Base-by-base conservation (phyloP, 2,888 invertebrate species). In the Eupithecia centaureata region DNA sequence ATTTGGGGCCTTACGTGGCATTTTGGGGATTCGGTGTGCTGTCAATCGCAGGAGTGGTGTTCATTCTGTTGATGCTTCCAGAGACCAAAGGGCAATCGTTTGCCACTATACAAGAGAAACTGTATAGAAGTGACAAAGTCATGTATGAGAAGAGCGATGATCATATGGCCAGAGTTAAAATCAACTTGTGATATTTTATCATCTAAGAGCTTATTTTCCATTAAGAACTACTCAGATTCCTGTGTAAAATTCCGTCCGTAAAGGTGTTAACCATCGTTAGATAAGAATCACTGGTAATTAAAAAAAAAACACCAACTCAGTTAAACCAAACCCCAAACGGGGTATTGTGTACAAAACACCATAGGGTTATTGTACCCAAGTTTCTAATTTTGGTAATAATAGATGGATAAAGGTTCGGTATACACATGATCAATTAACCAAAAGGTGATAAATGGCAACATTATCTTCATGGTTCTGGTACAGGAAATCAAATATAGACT, bases 51-150 rank as follows among this genome's bases (percentile, higher is more conserved):
- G 94, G 94, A 28, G 94, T 94, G 18, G 76, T 94, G 71, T 94
- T 94, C 77, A 94, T 94, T 76, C 78, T 91, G 70, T 70, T 90
- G 54, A 81, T 94, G 71, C 88, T 95, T 2, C 95, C 95, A 4
- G 95, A 95, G 82, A 95, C 95, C 0, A 95, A 94, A 75, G 95
- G 94, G 0, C 95, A 95, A 75, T 94, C 94, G 1, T 92, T 95
- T 66, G 94, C 94, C 22, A 94, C 94, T 68, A 95, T 95, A 76
- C 94, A 94, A 76, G 90, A 92, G 67, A 91, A 85, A 77, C 77
- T 94, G 58, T 89, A 93, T 75, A 83, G 82, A 27, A 85, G 83
- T 56, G 84, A 89, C 61, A 88, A 83, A 79, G 90, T 91, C 8
- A 77, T 85, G 13, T 91, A 87, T 72, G 86, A 90, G 60, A 92